A percentile compares a stretch with the other conserved stretches of the same genome.
phyloP scores from a whole-genome alignment of 2,113 vertebrate species.

The Ictalurus furcatus region DNA sequence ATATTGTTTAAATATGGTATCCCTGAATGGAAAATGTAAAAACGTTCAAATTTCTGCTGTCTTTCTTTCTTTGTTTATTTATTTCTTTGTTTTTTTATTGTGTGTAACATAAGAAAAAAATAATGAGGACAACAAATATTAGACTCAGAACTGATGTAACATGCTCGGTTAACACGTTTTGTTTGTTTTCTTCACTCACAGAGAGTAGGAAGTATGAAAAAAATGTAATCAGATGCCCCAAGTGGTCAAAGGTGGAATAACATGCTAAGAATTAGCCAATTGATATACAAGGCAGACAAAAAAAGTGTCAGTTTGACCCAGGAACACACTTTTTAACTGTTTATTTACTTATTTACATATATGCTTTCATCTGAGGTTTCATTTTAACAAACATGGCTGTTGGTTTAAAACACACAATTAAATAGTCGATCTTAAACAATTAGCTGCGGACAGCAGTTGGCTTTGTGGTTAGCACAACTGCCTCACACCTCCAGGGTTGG shows the following conservation, averaged over 20 bases:
- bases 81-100: too few relatives aligned
- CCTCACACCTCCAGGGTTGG: too few relatives aligned
- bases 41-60: background rate
- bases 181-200: background rate
- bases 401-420: background rate
- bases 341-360: background rate
- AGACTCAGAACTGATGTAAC: background rate
- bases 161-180: background rate
- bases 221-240: background rate
- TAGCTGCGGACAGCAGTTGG: background rate
- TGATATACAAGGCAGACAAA: background rate
- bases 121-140: background rate
- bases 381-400: background rate
- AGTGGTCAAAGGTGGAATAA: background rate
- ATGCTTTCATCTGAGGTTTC: background rate
- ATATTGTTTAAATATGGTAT: background rate
- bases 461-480: too few relatives aligned
- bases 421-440: background rate
- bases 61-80: too few relatives aligned
- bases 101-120: background rate
- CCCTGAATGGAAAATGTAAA: background rate
- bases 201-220: background rate
- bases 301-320: background rate
- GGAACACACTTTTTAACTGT: background rate
- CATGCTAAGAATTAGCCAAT: background rate